These are phyloP conservation scores for Acipenser ruthenus DNA, from an alignment of 2,797 vertebrate genomes.

Conservation along the genomic window DNA sequence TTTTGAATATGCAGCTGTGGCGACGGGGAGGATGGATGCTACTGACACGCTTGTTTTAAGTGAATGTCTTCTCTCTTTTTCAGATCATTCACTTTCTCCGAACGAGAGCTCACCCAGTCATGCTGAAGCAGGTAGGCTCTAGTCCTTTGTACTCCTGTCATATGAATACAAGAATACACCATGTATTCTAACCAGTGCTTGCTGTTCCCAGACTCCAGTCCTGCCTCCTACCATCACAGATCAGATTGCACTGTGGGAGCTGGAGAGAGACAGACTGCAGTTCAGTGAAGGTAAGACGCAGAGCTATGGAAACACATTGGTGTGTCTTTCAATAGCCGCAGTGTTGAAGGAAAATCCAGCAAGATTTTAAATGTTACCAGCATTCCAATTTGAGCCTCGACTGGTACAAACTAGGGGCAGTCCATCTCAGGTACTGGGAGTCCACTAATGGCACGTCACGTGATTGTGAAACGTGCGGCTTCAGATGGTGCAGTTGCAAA, in stretches of 20 bases:
- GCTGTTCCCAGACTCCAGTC: slow-evolving; percentile 59
- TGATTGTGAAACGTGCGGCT: neutral
- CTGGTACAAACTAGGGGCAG: slow-evolving; percentile 12
- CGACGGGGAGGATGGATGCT: too few species aligned
- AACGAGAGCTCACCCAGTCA: slow-evolving; percentile 78
- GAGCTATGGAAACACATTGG: neutral
- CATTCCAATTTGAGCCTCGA: neutral
- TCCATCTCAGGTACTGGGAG: slow-evolving; percentile 2
- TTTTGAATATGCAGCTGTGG: too few species aligned
- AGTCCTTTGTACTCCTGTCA: neutral
- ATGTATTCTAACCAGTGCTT: slow-evolving; percentile 2
- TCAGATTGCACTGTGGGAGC: slow-evolving; percentile 85
- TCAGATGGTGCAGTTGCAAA: too few species aligned
- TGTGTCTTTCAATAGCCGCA: neutral
- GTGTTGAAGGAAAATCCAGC: slow-evolving; percentile 14
- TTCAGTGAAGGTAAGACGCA: slow-evolving; percentile 73
- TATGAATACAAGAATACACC: neutral
- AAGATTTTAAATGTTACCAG: neutral
- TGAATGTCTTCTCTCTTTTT: slow-evolving; percentile 4
- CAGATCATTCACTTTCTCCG: slow-evolving; percentile 86
- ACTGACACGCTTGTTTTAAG: too few species aligned
- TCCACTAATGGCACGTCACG: slow-evolving; percentile 10
- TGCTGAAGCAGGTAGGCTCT: slow-evolving; percentile 74
- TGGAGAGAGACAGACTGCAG: slow-evolving; percentile 78
- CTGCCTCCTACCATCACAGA: slow-evolving; percentile 83